Conservation (phyloP, 2,797 vertebrate genomes). For the Smutsia temminckii region DNA sequence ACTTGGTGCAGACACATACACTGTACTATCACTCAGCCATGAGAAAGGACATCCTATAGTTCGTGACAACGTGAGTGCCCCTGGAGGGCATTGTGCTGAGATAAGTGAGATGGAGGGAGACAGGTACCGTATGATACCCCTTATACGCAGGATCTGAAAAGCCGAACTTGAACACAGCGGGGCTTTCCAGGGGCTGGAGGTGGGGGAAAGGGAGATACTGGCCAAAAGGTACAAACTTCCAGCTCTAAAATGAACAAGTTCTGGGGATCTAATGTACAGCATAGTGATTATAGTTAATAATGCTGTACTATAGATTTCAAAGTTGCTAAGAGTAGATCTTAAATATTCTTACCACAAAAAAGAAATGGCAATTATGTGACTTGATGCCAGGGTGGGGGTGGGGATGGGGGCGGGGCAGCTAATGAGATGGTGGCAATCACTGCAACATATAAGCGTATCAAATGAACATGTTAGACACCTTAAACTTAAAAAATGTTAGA, state of each 20-base stretch:
- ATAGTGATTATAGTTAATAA: rapidly evolving
- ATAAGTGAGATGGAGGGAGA: background rate
- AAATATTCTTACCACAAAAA: no score
- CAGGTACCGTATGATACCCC: no score
- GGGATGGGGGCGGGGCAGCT: no score
- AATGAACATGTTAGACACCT: background rate
- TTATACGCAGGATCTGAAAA: background rate
- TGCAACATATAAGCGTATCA: background rate
- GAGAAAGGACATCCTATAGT: background rate
- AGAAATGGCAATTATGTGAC: background rate
- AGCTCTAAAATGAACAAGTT: background rate
- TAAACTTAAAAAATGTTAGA: rapidly evolving
- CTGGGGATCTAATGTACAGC: background rate
- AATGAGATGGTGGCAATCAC: rapidly evolving
- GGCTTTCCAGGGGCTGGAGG: background rate
- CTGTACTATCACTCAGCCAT: background rate
- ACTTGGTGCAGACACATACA: background rate
- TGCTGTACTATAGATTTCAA: no score
- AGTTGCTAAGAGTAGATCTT: background rate
- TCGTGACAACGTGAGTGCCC: background rate
- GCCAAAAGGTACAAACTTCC: background rate
- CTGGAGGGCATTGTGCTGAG: background rate
- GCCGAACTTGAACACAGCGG: background rate
- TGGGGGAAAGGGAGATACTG: no score
- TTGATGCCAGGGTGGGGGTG: background rate